Conservation (phyloP, 2,888 invertebrate genomes). For the Griposia aprilina region DNA sequence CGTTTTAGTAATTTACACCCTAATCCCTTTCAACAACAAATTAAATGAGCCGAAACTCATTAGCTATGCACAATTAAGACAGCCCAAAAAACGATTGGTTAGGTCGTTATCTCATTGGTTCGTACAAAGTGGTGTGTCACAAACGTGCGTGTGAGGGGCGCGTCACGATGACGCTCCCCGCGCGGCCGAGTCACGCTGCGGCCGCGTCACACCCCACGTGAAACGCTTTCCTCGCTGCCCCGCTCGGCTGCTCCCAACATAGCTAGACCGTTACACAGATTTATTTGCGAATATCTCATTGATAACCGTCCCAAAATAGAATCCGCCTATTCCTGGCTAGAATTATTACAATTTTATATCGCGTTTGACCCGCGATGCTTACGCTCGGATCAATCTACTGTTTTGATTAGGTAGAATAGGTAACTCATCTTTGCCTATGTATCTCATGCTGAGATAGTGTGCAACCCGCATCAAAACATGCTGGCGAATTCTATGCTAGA, state of each 20-base stretch:
- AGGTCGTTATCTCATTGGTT: conserved; percentile 53
- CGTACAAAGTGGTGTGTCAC: conserved; percentile 57
- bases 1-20: conserved; percentile 28
- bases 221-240: conserved; percentile 45
- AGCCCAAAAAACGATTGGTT: conserved; percentile 51
- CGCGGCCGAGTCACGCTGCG: conserved; percentile 54
- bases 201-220: conserved; percentile 72
- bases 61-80: conserved; percentile 53
- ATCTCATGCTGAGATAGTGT: conserved; percentile 2
- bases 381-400: conserved; percentile 8
- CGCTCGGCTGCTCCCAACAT: conserved; percentile 48
- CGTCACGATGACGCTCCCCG: conserved; percentile 72
- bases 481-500: background rate
- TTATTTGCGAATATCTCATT: conserved; percentile 62
- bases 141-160: conserved; percentile 65
- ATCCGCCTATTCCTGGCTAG: conserved; percentile 40
- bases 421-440: conserved; percentile 42
- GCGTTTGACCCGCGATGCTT: conserved; percentile 41
- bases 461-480: background rate
- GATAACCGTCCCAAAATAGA: conserved; percentile 54
- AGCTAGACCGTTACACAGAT: conserved; percentile 65
- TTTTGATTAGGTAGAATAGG: conserved; percentile 32
- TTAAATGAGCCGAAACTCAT: conserved; percentile 43
- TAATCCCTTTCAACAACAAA: conserved; percentile 21
- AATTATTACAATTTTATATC: conserved; percentile 49